Evolutionary conservation across 1,140 invertebrate genomes (phyloP).

Genomic region (Drosophila mauritiana): DNA sequence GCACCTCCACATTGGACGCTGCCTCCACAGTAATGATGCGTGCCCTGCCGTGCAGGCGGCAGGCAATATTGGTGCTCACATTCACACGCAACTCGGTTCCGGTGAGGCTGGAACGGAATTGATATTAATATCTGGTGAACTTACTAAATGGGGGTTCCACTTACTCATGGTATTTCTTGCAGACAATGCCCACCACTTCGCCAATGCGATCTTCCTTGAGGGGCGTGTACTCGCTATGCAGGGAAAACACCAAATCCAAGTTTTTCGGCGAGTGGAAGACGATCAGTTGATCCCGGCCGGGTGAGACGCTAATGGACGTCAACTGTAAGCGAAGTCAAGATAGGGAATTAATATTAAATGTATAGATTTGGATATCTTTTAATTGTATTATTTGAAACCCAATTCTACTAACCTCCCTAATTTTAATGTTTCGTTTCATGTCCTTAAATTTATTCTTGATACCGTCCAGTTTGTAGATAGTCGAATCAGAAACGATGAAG

Average conservation of each 20-base stretch:
- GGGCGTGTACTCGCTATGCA: constrained; percentile 84
- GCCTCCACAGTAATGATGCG: constrained; percentile 76
- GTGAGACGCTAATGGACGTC: constrained; percentile 92
- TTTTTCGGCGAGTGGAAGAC: constrained; percentile 95
- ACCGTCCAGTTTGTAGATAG: constrained; percentile 95
- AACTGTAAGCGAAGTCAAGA: constrained; percentile 85
- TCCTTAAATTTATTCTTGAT: constrained; percentile 93
- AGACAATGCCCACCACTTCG: constrained; percentile 94
- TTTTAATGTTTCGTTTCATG: constrained; percentile 92
- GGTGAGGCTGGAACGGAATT: constrained; percentile 44
- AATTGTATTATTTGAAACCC: not conserved
- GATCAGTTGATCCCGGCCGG: constrained; percentile 94
- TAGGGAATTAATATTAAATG: not conserved
- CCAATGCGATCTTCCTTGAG: constrained; percentile 91
- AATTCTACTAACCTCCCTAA: constrained; percentile 89
- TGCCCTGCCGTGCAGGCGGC: constrained; percentile 71
- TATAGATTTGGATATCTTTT: not conserved
- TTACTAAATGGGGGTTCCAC: constrained; percentile 64
- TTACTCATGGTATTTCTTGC: constrained; percentile 90
- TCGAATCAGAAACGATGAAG: constrained; percentile 93
- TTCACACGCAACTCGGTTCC: constrained; percentile 77
- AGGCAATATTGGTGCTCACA: constrained; percentile 73
- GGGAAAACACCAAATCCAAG: constrained; percentile 94
- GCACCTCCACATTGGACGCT: constrained; percentile 72
- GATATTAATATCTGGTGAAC: not conserved